Conservation (phyloP, 2,113 vertebrate genomes). For the Odontesthes bonariensis region DNA sequence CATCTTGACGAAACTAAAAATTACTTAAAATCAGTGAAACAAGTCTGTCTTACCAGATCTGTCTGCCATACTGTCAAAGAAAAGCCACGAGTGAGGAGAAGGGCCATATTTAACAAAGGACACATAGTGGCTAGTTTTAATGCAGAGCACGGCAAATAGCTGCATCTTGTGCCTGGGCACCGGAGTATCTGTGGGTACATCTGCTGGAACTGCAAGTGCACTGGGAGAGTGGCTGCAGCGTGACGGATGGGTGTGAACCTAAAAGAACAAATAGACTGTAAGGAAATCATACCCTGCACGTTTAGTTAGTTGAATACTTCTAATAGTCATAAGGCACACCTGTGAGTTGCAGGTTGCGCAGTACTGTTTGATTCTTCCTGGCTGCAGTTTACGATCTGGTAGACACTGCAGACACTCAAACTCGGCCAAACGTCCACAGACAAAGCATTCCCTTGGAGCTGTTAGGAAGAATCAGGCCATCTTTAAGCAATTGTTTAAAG, state of each 20-base stretch:
- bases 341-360: slow-evolving; percentile 80
- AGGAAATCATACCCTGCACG: not conserved
- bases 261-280: not conserved
- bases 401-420: slow-evolving; percentile 83
- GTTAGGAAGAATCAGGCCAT: slow-evolving; percentile 17
- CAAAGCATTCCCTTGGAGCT: slow-evolving; percentile 82
- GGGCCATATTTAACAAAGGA: slow-evolving; percentile 85
- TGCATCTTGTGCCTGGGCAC: slow-evolving; percentile 71
- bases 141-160: slow-evolving; percentile 86
- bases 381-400: slow-evolving; percentile 79
- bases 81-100: slow-evolving; percentile 81
- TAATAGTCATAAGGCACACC: slow-evolving; percentile 49
- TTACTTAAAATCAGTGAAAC: not conserved
- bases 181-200: slow-evolving; percentile 15
- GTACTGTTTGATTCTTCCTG: slow-evolving; percentile 82
- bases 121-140: slow-evolving; percentile 87
- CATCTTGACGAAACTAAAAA: not conserved
- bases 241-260: slow-evolving; percentile 80
- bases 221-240: slow-evolving; percentile 70
- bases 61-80: slow-evolving; percentile 89
- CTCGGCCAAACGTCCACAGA: slow-evolving; percentile 79
- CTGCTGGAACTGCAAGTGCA: slow-evolving; percentile 51
- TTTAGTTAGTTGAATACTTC: no score
- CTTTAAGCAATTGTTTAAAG: not conserved
- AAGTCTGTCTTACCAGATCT: slow-evolving; percentile 74